A percentile compares a stretch with the other conserved stretches of the same genome.
Evolutionary conservation across 2,113 vertebrate species (phyloP).

Genomic region (Planiliza haematocheilus): DNA sequence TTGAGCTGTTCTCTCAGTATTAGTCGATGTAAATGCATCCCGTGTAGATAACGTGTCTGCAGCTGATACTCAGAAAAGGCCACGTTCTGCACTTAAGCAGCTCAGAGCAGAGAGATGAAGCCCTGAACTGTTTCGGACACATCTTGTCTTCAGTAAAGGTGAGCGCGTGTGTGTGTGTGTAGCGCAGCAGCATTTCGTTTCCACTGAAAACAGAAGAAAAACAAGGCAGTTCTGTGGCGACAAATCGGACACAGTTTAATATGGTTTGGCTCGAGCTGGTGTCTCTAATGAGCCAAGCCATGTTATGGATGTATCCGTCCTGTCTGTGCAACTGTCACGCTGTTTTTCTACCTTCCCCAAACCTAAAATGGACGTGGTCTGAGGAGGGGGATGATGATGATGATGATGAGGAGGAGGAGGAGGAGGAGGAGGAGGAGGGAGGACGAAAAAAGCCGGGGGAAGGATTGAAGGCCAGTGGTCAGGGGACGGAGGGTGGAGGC

Average conservation of each 20-base stretch:
- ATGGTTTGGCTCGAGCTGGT: conserved; percentile 28
- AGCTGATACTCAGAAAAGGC: too few species aligned
- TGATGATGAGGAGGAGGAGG: conserved; percentile 23
- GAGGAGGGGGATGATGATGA: conserved; percentile 25
- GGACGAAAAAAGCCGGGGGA: conserved; percentile 61
- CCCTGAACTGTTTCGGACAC: neutral
- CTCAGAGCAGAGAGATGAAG: too few species aligned
- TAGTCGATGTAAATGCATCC: too few species aligned
- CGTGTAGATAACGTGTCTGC: too few species aligned
- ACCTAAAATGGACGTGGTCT: conserved; percentile 67
- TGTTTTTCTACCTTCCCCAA: conserved; percentile 68
- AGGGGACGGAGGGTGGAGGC: conserved; percentile 29
- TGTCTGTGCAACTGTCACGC: conserved; percentile 48
- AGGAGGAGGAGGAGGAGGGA: conserved; percentile 41
- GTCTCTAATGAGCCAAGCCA: conserved; percentile 31
- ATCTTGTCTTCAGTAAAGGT: neutral
- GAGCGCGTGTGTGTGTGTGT: neutral
- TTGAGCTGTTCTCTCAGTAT: too few species aligned
- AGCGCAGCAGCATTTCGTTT: conserved; percentile 3
- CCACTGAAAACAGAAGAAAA: conserved; percentile 36
- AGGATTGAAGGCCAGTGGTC: conserved; percentile 61
- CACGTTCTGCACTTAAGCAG: too few species aligned
- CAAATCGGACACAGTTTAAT: conserved; percentile 41
- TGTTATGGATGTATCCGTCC: conserved; percentile 52
- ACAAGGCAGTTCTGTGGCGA: conserved; percentile 35